These are phyloP conservation scores for Mongoloraphidia duomilia DNA, from an alignment of 2,888 invertebrate genomes.

Conservation along the genomic window DNA sequence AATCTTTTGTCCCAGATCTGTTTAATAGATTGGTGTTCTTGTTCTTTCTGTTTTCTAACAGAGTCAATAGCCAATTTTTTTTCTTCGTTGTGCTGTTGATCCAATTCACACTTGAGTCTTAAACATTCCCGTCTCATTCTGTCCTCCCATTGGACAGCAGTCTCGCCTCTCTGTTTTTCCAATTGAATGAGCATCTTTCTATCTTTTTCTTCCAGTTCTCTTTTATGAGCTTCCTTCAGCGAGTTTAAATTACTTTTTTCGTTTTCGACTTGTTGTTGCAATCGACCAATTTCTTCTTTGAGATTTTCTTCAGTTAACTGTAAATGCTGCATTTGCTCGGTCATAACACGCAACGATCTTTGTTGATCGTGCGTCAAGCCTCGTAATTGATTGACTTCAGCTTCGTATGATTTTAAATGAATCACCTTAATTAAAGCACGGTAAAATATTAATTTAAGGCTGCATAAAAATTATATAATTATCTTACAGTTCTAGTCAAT, in stretches of 20 bases:
- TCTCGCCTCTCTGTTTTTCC: constrained; percentile 37
- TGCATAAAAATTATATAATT: no score
- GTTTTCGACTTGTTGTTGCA: constrained; percentile 25
- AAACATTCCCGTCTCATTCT: constrained; percentile 44
- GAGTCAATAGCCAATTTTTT: constrained; percentile 40
- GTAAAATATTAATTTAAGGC: no score
- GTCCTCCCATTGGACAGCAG: constrained; percentile 48
- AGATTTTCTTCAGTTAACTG: constrained; percentile 38
- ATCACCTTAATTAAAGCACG: constrained; percentile 25
- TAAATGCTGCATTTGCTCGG: constrained; percentile 40
- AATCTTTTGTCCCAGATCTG: constrained; percentile 37
- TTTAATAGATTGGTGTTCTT: constrained; percentile 37
- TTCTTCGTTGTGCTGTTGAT: constrained; percentile 44
- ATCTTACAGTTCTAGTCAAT: no score
- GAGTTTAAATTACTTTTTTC: constrained; percentile 30
- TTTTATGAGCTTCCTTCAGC: constrained; percentile 26
- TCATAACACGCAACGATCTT: constrained; percentile 37
- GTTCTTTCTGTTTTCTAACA: constrained; percentile 38
- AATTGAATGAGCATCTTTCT: constrained; percentile 22
- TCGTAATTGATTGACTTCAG: constrained; percentile 39
- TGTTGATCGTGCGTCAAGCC: constrained; percentile 45
- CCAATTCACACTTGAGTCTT: constrained; percentile 44
- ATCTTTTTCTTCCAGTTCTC: constrained; percentile 32
- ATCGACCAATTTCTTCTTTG: constrained; percentile 33
- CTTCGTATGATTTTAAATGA: constrained; percentile 37